phyloP scores from a whole-genome alignment of 2,797 vertebrate genomes.

The Diplodus sargus region DNA sequence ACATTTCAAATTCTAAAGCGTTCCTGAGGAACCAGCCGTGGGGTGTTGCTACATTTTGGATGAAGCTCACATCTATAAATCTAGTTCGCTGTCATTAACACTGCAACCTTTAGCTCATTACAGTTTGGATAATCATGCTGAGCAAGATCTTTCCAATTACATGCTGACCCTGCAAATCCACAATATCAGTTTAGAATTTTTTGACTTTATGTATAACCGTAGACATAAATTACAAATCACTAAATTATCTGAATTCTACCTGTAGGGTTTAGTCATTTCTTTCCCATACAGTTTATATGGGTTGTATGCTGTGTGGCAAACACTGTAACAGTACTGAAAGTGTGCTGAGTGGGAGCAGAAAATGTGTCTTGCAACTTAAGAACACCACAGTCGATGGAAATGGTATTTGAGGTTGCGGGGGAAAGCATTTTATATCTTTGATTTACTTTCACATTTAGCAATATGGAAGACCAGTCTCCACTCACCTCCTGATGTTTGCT shows the following conservation, averaged over 20 bases:
- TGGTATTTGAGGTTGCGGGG: constrained; percentile 44
- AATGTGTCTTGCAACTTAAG: constrained; percentile 16
- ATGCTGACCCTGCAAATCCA: neutral
- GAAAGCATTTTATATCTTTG: constrained; percentile 30
- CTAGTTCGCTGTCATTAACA: neutral
- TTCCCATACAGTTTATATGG: neutral
- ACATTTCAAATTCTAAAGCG: constrained; percentile 36
- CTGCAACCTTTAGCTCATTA: neutral
- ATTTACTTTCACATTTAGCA: constrained; percentile 57
- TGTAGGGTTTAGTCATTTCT: constrained; percentile 3
- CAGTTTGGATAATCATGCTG: neutral
- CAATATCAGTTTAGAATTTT: neutral
- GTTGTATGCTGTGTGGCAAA: neutral
- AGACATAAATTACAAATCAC: neutral
- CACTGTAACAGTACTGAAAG: constrained; percentile 15
- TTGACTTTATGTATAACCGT: neutral
- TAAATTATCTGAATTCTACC: neutral
- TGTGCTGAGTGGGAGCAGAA: constrained; percentile 12
- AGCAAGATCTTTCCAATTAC: neutral
- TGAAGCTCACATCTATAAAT: constrained; percentile 3
- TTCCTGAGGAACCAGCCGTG: neutral
- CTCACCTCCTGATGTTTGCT: constrained; percentile 10
- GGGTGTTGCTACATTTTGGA: neutral
- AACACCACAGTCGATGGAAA: constrained; percentile 43
- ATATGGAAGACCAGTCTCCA: constrained; percentile 10